Conservation (phyloP, 1,140 invertebrate species). For the Brachionus rotundiformis region DNA sequence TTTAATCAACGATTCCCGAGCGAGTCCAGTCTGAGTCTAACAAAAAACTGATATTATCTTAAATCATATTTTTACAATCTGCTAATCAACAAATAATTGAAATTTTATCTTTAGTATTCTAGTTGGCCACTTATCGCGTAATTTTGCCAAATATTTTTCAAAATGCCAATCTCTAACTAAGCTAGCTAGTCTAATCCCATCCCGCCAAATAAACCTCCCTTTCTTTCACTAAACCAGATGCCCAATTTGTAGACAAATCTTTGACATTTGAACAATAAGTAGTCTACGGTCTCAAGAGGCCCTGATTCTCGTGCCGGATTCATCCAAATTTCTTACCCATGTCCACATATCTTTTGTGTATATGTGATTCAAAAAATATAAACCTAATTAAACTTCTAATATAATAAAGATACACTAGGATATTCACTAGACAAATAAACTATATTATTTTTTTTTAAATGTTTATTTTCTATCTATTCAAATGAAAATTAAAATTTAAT, state of each 20-base stretch:
- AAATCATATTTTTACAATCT: conserved; percentile 4
- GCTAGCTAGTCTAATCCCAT: neutral
- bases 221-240: neutral
- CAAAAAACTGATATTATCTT: conserved; percentile 9
- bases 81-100: conserved; percentile 19
- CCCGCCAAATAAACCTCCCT: too few relatives aligned
- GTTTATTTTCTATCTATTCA: neutral
- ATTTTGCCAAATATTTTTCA: neutral
- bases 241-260: neutral
- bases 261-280: conserved; percentile 10
- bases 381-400: neutral
- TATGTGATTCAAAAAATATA: neutral
- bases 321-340: neutral
- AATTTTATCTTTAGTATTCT: neutral
- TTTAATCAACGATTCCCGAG: conserved; percentile 6
- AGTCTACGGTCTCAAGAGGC: neutral
- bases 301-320: neutral
- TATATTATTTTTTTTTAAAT: neutral
- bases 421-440: neutral
- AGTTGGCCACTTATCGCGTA: neutral
- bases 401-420: too few relatives aligned
- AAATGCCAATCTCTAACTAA: neutral
- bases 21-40: neutral
- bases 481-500: conserved; percentile 3
- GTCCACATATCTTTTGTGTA: neutral